Evolutionary conservation across 1,140 invertebrate genomes (phyloP).

Genomic region (Apis mellifera): DNA sequence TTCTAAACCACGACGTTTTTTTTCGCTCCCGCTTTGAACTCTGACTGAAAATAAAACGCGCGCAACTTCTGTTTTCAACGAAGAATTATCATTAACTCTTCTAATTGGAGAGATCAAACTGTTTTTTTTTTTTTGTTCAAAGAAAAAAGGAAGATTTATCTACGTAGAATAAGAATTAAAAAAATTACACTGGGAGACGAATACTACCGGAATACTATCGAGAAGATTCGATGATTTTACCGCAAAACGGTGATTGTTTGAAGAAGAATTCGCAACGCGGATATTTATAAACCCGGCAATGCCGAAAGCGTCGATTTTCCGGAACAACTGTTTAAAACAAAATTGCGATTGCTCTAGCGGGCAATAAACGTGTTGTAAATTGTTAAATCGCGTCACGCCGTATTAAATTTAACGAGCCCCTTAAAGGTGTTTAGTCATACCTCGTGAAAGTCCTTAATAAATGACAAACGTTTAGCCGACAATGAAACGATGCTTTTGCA

Average conservation of each 20-base stretch:
- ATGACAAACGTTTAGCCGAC: neutral
- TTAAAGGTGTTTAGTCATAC: conserved; percentile 7
- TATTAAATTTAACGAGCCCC: conserved; percentile 5
- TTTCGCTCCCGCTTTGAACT: neutral
- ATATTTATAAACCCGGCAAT: conserved; percentile 12
- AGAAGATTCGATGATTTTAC: neutral
- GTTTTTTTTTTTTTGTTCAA: neutral
- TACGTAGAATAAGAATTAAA: neutral
- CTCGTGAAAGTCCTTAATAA: neutral
- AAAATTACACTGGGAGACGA: neutral
- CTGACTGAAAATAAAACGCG: neutral
- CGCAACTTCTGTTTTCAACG: neutral
- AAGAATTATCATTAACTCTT: neutral
- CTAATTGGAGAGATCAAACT: no score
- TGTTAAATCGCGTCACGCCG: conserved; percentile 14
- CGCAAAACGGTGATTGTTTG: neutral
- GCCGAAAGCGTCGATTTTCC: neutral
- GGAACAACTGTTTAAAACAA: conserved; percentile 12
- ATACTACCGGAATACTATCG: no score
- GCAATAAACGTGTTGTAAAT: conserved; percentile 12
- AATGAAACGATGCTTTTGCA: neutral
- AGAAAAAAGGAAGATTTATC: neutral
- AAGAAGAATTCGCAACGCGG: neutral
- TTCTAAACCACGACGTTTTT: neutral
- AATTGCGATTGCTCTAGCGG: conserved; percentile 1